A percentile compares a stretch with the other conserved stretches of the same genome.
Evolutionary conservation across 2,797 vertebrate species (phyloP).

Genomic region (Poeciliopsis presidionis): DNA sequence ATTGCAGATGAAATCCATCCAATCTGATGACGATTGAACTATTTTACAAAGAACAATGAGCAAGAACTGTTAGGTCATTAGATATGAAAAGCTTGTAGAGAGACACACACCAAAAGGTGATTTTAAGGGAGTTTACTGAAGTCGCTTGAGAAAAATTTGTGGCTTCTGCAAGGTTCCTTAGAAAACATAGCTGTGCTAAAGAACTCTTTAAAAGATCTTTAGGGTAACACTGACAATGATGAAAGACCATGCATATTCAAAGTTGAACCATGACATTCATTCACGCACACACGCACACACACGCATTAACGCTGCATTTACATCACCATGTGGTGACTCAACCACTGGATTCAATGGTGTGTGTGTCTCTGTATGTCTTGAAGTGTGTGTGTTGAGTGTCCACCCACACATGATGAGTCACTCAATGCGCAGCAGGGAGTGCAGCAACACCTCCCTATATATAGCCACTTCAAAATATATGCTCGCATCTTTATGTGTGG

Average conservation of each 20-base stretch:
- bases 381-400: slow-evolving; percentile 44
- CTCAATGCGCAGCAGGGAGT: slow-evolving; percentile 54
- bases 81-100: not conserved
- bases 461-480: slow-evolving; percentile 44
- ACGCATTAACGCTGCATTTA: slow-evolving; percentile 54
- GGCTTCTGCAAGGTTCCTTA: not conserved
- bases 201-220: not conserved
- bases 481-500: slow-evolving; percentile 7
- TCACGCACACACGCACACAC: slow-evolving; percentile 17
- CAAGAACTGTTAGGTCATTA: not conserved
- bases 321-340: slow-evolving; percentile 72
- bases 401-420: slow-evolving; percentile 77
- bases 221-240: not conserved
- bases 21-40: not conserved
- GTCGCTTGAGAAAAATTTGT: not conserved
- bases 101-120: not conserved
- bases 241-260: not conserved
- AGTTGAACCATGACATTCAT: not conserved
- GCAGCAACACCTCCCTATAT: slow-evolving; percentile 66
- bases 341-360: slow-evolving; percentile 56
- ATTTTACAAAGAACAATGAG: not conserved
- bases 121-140: not conserved
- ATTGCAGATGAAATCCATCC: not conserved
- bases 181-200: not conserved
- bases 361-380: slow-evolving; percentile 30